A percentile compares a stretch with the other conserved stretches of the same genome.
Evolutionary conservation across 2,797 vertebrate species (phyloP).

Genomic region (Neosilurus mollespiculum): DNA sequence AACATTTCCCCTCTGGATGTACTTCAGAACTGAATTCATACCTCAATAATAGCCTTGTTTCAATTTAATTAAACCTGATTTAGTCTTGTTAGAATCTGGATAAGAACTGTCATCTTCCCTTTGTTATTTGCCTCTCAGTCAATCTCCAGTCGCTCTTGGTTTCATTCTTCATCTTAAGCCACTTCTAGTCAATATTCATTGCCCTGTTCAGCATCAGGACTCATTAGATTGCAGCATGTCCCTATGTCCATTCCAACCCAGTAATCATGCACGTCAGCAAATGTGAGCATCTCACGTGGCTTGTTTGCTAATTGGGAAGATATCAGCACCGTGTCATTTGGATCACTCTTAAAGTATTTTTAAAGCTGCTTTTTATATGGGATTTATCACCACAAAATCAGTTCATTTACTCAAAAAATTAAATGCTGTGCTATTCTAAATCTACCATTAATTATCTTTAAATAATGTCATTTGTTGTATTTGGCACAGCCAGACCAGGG

Average conservation of each 20-base stretch:
- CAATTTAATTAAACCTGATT: constrained; percentile 37
- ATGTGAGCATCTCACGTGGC: not conserved
- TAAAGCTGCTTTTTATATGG: not conserved
- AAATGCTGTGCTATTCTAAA: too few species aligned
- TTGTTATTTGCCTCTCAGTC: constrained; percentile 1
- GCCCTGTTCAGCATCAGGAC: not conserved
- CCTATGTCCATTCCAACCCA: not conserved
- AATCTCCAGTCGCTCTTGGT: not conserved
- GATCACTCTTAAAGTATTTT: not conserved
- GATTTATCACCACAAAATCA: too few species aligned
- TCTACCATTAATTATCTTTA: too few species aligned
- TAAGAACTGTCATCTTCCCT: constrained; percentile 1
- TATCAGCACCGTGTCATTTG: not conserved
- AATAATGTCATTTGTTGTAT: too few species aligned
- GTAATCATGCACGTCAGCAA: not conserved
- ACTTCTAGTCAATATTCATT: not conserved
- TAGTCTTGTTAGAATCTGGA: constrained; percentile 9
- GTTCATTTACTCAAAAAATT: too few species aligned
- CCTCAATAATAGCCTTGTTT: constrained; percentile 22
- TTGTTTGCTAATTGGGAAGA: not conserved
- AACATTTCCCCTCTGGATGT: constrained; percentile 19
- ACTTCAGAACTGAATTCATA: constrained; percentile 23
- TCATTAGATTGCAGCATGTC: not conserved
- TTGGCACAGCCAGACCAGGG: too few species aligned
- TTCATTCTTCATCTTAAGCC: not conserved